These are phyloP conservation scores for Choristoneura rosaceana DNA, from an alignment of 2,888 invertebrate species.

Conservation along the genomic window DNA sequence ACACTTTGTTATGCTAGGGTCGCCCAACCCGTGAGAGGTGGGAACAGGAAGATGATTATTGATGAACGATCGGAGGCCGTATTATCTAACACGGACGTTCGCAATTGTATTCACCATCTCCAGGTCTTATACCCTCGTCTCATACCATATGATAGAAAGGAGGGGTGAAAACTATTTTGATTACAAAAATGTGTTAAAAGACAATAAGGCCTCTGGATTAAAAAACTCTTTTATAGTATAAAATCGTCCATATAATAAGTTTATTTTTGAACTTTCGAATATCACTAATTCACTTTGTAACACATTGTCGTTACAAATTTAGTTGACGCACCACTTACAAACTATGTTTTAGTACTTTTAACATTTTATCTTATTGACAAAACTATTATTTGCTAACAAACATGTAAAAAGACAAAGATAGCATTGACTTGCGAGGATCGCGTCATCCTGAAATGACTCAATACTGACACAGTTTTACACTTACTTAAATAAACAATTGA, in stretches of 20 bases:
- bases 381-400: slow-evolving; percentile 8
- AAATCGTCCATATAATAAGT: neutral
- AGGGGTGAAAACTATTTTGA: too few species aligned
- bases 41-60: too few species aligned
- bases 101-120: too few species aligned
- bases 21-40: too few species aligned
- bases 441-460: slow-evolving; percentile 9
- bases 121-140: too few species aligned
- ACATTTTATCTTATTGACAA: neutral
- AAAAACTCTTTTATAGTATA: too few species aligned
- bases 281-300: neutral
- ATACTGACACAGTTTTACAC: slow-evolving; percentile 10
- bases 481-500: slow-evolving; percentile 1
- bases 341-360: neutral
- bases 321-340: neutral
- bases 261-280: slow-evolving; percentile 19
- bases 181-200: too few species aligned
- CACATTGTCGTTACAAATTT: neutral
- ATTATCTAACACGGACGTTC: too few species aligned
- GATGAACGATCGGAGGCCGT: too few species aligned
- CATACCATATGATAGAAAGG: too few species aligned
- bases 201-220: too few species aligned
- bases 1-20: too few species aligned
- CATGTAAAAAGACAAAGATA: slow-evolving; percentile 7
- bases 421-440: neutral